Conservation (phyloP, 2,113 vertebrate species). For the Plectropomus leopardus region DNA sequence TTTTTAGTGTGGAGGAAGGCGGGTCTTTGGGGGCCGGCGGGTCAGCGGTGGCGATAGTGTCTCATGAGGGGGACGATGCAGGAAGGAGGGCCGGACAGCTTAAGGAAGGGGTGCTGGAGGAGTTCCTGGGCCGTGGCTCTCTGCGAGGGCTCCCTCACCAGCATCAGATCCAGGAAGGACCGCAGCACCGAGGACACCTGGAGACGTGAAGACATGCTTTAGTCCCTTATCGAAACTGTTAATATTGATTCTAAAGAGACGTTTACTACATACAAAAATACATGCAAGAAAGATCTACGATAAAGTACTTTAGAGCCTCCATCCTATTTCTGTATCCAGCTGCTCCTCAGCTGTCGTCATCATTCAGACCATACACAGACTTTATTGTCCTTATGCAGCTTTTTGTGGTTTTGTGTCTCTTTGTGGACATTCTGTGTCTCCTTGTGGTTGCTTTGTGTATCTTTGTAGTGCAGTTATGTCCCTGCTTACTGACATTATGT, state of each 20-base stretch:
- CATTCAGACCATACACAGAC: no score
- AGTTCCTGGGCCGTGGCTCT: slow-evolving; percentile 95
- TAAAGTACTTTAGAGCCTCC: no score
- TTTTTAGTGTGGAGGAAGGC: slow-evolving; percentile 42
- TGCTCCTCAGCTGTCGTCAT: no score
- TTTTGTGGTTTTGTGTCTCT: no score
- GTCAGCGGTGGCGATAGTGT: slow-evolving; percentile 95
- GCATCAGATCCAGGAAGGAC: slow-evolving; percentile 95
- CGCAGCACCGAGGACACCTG: slow-evolving; percentile 94
- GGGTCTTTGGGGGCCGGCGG: slow-evolving; percentile 14
- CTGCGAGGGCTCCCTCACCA: slow-evolving; percentile 96
- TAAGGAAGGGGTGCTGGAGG: slow-evolving; percentile 94
- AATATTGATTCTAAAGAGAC: neutral
- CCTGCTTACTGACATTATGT: no score
- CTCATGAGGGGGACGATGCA: slow-evolving; percentile 99
- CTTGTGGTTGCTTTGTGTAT: no score
- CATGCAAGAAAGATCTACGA: neutral
- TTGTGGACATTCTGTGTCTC: no score
- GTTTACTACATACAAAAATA: neutral
- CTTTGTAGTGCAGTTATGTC: no score
- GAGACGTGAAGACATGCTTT: neutral
- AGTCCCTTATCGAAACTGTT: neutral
- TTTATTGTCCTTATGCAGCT: no score
- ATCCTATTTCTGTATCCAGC: no score
- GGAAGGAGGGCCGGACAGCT: slow-evolving; percentile 93